phyloP scores from a whole-genome alignment of 2,888 invertebrate genomes.

The Ophion ventricosus region DNA sequence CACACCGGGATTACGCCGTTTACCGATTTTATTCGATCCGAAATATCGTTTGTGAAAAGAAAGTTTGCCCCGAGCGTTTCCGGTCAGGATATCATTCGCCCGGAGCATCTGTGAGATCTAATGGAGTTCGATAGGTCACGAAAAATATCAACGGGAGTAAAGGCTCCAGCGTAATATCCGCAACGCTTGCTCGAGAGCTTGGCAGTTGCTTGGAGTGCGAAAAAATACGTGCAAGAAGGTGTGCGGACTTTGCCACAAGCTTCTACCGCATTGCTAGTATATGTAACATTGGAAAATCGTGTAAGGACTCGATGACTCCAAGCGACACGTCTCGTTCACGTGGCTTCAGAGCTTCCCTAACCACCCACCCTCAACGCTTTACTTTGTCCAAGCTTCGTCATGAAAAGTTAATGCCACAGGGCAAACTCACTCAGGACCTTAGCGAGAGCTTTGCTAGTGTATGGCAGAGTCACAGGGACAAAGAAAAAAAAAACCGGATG shows the following conservation, averaged over 20 bases:
- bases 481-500: conserved; percentile 20
- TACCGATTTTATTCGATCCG: conserved; percentile 50
- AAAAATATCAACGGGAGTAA: conserved; percentile 1
- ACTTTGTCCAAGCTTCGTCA: conserved; percentile 44
- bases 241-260: conserved; percentile 37
- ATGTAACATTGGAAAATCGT: conserved; percentile 41
- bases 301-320: conserved; percentile 35
- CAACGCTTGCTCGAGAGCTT: neutral
- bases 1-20: conserved; percentile 21
- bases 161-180: conserved; percentile 20
- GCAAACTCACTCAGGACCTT: conserved; percentile 50
- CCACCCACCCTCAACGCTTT: conserved; percentile 20
- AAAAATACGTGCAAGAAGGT: conserved; percentile 37
- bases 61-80: conserved; percentile 39
- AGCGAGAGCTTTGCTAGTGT: conserved; percentile 32
- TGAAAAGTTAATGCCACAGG: conserved; percentile 68
- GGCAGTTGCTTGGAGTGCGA: neutral
- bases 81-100: conserved; percentile 41
- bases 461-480: conserved; percentile 4
- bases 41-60: conserved; percentile 40
- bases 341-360: conserved; percentile 12
- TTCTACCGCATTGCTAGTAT: conserved; percentile 35
- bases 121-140: conserved; percentile 58
- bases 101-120: conserved; percentile 47
- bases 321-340: conserved; percentile 30